Conservation (phyloP, 2,888 invertebrate genomes). For the Galeruca laticollis region DNA sequence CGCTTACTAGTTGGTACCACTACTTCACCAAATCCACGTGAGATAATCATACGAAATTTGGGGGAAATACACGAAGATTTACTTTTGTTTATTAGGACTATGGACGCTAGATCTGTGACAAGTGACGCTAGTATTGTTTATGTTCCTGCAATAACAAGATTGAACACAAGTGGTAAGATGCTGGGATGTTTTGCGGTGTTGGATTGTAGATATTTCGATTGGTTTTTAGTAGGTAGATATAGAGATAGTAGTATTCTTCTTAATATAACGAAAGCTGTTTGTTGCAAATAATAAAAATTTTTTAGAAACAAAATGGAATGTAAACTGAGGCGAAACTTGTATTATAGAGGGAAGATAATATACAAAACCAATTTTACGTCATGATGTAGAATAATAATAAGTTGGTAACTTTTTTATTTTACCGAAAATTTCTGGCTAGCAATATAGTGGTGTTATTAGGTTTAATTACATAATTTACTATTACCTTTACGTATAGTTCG, state of each 20-base stretch:
- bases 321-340: too few relatives aligned
- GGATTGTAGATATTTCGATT: constrained; percentile 35
- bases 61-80: constrained; percentile 65
- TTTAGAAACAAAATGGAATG: too few relatives aligned
- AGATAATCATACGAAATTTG: constrained; percentile 67
- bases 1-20: constrained; percentile 68
- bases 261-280: neutral
- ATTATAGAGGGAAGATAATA: too few relatives aligned
- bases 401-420: too few relatives aligned
- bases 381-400: too few relatives aligned
- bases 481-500: too few relatives aligned
- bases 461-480: too few relatives aligned
- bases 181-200: constrained; percentile 35
- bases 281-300: neutral
- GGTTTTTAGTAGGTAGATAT: neutral
- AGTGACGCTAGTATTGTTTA: constrained; percentile 70
- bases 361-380: too few relatives aligned
- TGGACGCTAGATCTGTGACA: constrained; percentile 67
- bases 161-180: constrained; percentile 55
- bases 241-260: neutral
- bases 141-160: constrained; percentile 58
- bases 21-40: constrained; percentile 67
- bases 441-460: too few relatives aligned
- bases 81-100: constrained; percentile 68
- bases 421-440: too few relatives aligned